A percentile compares a stretch with the other conserved stretches of the same genome.
phyloP scores from a whole-genome alignment of 30 jellyfish, hydroid and myxozoan genomes.

The Calvadosia cruxmelitensis region DNA sequence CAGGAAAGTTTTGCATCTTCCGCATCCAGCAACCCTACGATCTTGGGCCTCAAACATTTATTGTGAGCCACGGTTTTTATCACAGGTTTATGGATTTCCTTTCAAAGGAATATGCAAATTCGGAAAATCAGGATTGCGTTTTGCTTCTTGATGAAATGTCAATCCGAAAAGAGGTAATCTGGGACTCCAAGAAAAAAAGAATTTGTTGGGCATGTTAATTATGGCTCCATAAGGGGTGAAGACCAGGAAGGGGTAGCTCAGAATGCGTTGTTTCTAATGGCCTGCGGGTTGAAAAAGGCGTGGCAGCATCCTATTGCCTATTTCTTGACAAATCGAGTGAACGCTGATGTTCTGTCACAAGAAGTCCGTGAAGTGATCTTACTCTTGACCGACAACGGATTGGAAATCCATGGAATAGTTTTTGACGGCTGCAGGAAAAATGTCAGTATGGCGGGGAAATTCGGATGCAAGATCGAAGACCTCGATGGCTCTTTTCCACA shows the following conservation, averaged over 20 bases:
- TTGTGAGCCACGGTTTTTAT: conserved; percentile 34
- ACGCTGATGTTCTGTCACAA: conserved; percentile 10
- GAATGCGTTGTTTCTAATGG: conserved; percentile 24
- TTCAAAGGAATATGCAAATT: neutral
- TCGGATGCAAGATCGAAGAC: conserved; percentile 20
- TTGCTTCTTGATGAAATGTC: conserved; percentile 22
- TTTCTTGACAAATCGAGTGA: conserved; percentile 4
- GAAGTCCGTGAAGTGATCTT: conserved; percentile 6
- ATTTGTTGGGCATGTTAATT: conserved; percentile 24
- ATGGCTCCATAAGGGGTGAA: conserved; percentile 24
- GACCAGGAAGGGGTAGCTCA: conserved; percentile 15
- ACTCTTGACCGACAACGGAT: conserved; percentile 15
- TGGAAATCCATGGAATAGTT: conserved; percentile 16
- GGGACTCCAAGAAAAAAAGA: conserved; percentile 5
- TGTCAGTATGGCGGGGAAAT: conserved; percentile 14
- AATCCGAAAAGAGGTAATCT: conserved; percentile 3
- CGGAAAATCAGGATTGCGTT: conserved; percentile 8
- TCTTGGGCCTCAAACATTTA: conserved; percentile 19
- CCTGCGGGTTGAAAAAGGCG: conserved; percentile 15
- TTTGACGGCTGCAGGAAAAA: conserved; percentile 24
- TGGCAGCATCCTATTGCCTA: conserved; percentile 31
- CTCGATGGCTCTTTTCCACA: conserved; percentile 28
- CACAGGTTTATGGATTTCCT: no score
- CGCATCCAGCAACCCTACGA: conserved; percentile 25
- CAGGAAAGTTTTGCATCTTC: conserved; percentile 18